phyloP scores from a whole-genome alignment of 2,797 vertebrate species.

The Sebastes hubbsi region DNA sequence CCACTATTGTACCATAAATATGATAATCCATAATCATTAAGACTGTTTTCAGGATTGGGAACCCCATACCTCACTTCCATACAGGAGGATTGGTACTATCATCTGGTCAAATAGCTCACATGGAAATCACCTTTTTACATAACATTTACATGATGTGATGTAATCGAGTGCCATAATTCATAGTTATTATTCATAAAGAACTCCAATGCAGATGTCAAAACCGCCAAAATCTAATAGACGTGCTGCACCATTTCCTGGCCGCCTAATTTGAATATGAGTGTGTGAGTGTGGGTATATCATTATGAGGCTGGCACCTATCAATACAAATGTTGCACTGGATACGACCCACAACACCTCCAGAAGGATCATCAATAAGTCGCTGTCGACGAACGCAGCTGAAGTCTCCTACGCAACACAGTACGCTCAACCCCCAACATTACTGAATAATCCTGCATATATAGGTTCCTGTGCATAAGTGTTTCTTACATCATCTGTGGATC shows the following conservation, averaged over 20 bases:
- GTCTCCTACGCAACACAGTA: conserved; percentile 22
- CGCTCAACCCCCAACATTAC: conserved; percentile 6
- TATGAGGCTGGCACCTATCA: conserved; percentile 38
- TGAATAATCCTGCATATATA: conserved; percentile 16
- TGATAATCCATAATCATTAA: not conserved
- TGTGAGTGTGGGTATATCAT: conserved; percentile 30
- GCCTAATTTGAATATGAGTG: conserved; percentile 44
- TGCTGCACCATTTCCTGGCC: not conserved
- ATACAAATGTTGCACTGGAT: conserved; percentile 10
- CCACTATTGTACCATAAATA: too few species aligned
- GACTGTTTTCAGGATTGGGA: not conserved
- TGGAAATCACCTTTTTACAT: not conserved
- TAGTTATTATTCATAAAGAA: conserved; percentile 10
- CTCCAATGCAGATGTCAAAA: conserved; percentile 2
- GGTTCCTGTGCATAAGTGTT: conserved; percentile 6
- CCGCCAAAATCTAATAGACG: not conserved
- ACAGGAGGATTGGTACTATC: not conserved
- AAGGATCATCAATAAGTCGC: conserved; percentile 25
- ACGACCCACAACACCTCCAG: conserved; percentile 26
- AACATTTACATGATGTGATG: conserved; percentile 14
- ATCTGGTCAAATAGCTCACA: not conserved
- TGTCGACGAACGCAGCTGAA: conserved; percentile 23
- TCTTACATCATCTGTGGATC: not conserved
- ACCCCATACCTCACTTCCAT: not conserved
- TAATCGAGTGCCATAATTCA: conserved; percentile 12